phyloP scores from a whole-genome alignment of 2,797 vertebrate species.

The Synaphobranchus kaupii region DNA sequence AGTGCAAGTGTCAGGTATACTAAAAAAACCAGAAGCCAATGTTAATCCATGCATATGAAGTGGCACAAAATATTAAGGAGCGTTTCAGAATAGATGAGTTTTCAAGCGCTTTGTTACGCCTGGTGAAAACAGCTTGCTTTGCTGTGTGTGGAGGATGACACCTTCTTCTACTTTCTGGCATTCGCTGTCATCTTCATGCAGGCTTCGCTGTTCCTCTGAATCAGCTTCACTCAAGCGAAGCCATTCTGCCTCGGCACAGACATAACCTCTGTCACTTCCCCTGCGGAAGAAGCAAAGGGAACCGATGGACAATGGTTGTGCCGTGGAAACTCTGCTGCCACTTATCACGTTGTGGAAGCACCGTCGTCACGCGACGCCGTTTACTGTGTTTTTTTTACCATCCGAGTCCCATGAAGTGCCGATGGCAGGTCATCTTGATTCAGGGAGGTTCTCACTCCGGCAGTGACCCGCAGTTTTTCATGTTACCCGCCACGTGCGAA shows the following conservation, averaged over 20 bases:
- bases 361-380: background rate
- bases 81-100: background rate
- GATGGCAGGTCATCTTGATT: background rate
- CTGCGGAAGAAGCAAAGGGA: background rate
- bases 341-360: background rate
- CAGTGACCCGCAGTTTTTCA: background rate
- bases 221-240: background rate
- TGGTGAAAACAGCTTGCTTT: background rate
- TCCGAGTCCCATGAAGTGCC: background rate
- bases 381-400: background rate
- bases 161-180: background rate
- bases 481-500: background rate
- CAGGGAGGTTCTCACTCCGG: background rate
- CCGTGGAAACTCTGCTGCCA: background rate
- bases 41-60: background rate
- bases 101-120: background rate
- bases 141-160: background rate
- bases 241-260: background rate
- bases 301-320: background rate
- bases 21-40: no score
- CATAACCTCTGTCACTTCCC: background rate
- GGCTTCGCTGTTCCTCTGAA: background rate
- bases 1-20: no score
- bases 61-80: background rate
- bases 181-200: background rate